Percentiles rank a stretch among this genome's conserved stretches.
Evolutionary conservation across 53 echinoderm and acorn worm genomes (phyloP).

Genomic region (Hippasteria phrygiana): DNA sequence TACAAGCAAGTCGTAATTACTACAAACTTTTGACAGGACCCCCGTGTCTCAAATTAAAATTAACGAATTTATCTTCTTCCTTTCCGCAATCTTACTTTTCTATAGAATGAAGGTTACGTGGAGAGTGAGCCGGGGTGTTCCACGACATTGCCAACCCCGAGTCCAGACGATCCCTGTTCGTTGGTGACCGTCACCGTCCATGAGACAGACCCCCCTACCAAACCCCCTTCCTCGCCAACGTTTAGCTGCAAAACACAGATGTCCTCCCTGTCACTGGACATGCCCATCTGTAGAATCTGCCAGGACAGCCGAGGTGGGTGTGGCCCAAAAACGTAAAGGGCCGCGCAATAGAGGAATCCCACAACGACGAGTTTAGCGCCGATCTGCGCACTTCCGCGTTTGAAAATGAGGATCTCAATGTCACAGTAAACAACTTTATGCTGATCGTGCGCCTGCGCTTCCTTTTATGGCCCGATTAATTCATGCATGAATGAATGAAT

Average conservation of each 20-base stretch:
- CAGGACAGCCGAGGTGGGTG: slow-evolving; percentile 63
- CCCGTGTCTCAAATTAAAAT: neutral
- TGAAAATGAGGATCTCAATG: too few relatives aligned
- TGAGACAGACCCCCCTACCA: slow-evolving; percentile 17
- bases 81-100: neutral
- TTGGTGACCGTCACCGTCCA: slow-evolving; percentile 5
- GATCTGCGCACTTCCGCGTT: too few relatives aligned
- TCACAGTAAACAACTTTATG: too few relatives aligned
- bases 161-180: slow-evolving; percentile 7
- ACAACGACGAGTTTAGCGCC: neutral
- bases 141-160: neutral
- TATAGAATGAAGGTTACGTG: slow-evolving; percentile 44
- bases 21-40: too few relatives aligned
- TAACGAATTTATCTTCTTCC: too few relatives aligned
- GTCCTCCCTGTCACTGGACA: slow-evolving; percentile 63
- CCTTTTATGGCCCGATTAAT: too few relatives aligned
- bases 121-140: slow-evolving; percentile 47
- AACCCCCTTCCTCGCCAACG: slow-evolving; percentile 38
- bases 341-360: neutral
- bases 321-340: neutral
- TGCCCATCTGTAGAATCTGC: slow-evolving; percentile 73
- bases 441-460: too few relatives aligned
- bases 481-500: too few relatives aligned
- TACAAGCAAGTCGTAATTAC: too few relatives aligned
- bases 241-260: slow-evolving; percentile 58